Evolutionary conservation across 2,888 invertebrate species (phyloP).

Genomic region (Onthophagus sagittarius): DNA sequence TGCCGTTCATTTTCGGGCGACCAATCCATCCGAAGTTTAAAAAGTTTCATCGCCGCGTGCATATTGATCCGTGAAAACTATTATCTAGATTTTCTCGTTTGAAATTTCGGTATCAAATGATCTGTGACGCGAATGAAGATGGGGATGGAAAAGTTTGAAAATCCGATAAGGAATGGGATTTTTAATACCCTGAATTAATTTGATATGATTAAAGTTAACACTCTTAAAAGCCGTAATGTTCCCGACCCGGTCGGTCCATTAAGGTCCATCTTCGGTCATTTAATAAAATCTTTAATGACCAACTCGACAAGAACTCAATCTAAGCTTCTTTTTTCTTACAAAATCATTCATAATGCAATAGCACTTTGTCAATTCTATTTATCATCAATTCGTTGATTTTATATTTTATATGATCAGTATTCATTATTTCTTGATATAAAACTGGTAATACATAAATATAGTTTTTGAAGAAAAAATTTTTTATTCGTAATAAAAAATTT

Average conservation of each 20-base stretch:
- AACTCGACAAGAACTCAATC: neutral
- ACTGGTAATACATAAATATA: too few relatives aligned
- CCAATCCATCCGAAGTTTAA: neutral
- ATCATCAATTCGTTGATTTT: too few relatives aligned
- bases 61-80: neutral
- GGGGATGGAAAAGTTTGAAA: neutral
- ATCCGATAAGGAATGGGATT: neutral
- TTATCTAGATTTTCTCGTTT: neutral
- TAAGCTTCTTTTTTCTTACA: too few relatives aligned
- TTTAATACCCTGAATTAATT: constrained; percentile 6
- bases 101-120: neutral
- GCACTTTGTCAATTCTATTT: too few relatives aligned
- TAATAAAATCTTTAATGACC: neutral
- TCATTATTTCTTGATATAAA: too few relatives aligned
- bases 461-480: too few relatives aligned
- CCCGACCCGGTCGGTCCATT: constrained; percentile 8
- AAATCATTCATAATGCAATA: too few relatives aligned
- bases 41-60: too few relatives aligned
- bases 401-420: too few relatives aligned
- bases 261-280: constrained; percentile 4
- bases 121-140: neutral
- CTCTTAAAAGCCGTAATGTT: constrained; percentile 10
- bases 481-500: too few relatives aligned
- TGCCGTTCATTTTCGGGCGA: neutral
- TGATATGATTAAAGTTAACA: constrained; percentile 10